Evolutionary conservation across 2,888 invertebrate genomes (phyloP).

Genomic region (Eupeodes latifasciatus): DNA sequence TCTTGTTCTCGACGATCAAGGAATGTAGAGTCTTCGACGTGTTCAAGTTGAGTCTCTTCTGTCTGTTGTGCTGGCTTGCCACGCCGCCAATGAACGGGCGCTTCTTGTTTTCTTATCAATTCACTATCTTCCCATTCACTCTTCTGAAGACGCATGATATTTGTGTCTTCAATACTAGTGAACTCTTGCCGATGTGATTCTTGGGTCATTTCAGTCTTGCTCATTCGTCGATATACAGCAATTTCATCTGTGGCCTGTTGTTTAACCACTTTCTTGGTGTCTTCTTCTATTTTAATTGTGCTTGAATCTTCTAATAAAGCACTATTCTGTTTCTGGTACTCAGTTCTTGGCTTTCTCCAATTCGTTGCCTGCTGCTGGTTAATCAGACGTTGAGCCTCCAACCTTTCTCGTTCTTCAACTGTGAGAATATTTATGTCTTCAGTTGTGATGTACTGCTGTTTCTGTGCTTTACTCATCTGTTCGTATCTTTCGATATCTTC

Average conservation of each 20-base stretch:
- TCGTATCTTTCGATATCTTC: conserved; percentile 82
- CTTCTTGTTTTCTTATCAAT: conserved; percentile 78
- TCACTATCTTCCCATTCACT: conserved; percentile 78
- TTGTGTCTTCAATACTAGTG: conserved; percentile 79
- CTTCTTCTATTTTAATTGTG: conserved; percentile 76
- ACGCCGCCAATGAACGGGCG: conserved; percentile 82
- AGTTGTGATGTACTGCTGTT: conserved; percentile 81
- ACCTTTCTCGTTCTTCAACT: conserved; percentile 81
- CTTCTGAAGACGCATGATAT: conserved; percentile 80
- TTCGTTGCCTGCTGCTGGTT: conserved; percentile 81
- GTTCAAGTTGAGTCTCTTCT: conserved; percentile 71
- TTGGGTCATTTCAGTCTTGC: conserved; percentile 64
- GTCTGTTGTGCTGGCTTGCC: conserved; percentile 78
- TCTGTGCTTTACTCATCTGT: conserved; percentile 79
- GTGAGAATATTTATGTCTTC: conserved; percentile 82
- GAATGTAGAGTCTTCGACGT: conserved; percentile 77
- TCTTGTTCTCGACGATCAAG: conserved; percentile 77
- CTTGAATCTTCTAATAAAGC: conserved; percentile 79
- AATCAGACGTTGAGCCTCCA: conserved; percentile 82
- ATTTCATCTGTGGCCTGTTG: conserved; percentile 80
- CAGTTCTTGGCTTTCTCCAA: conserved; percentile 80
- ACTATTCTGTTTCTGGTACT: conserved; percentile 79
- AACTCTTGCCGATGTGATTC: conserved; percentile 79
- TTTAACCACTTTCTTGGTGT: conserved; percentile 77
- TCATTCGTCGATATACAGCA: conserved; percentile 66